Conservation (phyloP, 2,797 vertebrate species). For the Cuculus canorus region DNA sequence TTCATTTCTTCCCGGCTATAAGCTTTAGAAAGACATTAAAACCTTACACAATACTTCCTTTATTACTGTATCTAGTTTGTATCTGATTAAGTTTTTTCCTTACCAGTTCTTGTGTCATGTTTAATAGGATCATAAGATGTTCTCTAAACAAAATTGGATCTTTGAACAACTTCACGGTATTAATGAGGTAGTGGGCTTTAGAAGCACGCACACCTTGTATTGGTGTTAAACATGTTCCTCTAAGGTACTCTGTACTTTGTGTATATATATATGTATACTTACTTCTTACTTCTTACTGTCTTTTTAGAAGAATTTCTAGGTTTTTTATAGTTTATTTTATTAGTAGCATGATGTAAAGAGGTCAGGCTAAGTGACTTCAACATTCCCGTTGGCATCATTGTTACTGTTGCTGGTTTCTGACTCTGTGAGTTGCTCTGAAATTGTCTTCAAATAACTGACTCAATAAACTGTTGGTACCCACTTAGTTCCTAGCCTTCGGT, state of each 20-base stretch:
- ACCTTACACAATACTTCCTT: neutral
- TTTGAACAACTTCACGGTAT: neutral
- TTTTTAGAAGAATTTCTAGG: neutral
- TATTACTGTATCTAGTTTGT: neutral
- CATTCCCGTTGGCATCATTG: neutral
- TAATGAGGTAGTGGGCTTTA: neutral
- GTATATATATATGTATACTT: neutral
- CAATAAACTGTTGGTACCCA: neutral
- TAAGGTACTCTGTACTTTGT: neutral
- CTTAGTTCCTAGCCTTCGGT: neutral
- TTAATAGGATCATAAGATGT: neutral
- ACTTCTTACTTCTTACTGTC: neutral
- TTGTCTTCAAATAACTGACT: neutral
- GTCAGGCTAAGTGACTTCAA: neutral
- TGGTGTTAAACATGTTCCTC: neutral
- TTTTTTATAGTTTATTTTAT: neutral
- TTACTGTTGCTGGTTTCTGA: neutral
- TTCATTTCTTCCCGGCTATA: neutral
- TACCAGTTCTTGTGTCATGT: neutral
- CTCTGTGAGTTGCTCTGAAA: neutral
- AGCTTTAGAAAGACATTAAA: neutral
- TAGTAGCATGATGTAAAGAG: neutral
- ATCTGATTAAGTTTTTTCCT: neutral
- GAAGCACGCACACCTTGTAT: neutral
- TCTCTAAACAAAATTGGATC: neutral